Conservation (phyloP, 2,113 vertebrate genomes). For the Nothobranchius kuhntae region DNA sequence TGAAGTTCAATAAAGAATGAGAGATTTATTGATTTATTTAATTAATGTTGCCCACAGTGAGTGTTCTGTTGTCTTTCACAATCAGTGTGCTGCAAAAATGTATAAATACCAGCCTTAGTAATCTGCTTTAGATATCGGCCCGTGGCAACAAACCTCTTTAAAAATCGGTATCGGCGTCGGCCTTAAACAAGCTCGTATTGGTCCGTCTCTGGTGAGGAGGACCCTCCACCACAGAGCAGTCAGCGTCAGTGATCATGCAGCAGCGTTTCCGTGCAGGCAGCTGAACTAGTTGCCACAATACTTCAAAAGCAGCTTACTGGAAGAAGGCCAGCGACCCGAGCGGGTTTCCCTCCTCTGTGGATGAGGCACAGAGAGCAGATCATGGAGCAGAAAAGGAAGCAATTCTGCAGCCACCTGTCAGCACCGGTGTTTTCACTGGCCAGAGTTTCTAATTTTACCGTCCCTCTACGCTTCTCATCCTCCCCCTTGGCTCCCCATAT, state of each 20-base stretch:
- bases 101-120: too few species aligned
- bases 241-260: not conserved
- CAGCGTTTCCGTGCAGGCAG: not conserved
- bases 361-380: conserved; percentile 32
- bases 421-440: conserved; percentile 10
- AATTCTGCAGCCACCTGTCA: conserved; percentile 29
- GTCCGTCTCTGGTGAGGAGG: too few species aligned
- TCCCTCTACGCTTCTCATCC: conserved; percentile 20
- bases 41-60: too few species aligned
- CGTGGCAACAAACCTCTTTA: too few species aligned
- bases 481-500: conserved; percentile 14
- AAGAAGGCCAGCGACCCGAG: conserved; percentile 11
- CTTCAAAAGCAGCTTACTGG: conserved; percentile 10
- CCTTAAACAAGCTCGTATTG: too few species aligned
- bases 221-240: too few species aligned
- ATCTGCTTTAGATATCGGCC: too few species aligned
- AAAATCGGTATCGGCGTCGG: too few species aligned
- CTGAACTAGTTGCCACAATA: conserved; percentile 2
- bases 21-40: too few species aligned
- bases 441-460: conserved; percentile 46
- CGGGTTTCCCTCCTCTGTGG: conserved; percentile 14
- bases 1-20: too few species aligned
- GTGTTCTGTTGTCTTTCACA: too few species aligned
- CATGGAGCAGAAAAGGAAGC: conserved; percentile 32
- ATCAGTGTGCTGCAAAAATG: too few species aligned